These are phyloP conservation scores for Hippocampus comes DNA, from an alignment of 2,113 vertebrate genomes.

Conservation along the genomic window DNA sequence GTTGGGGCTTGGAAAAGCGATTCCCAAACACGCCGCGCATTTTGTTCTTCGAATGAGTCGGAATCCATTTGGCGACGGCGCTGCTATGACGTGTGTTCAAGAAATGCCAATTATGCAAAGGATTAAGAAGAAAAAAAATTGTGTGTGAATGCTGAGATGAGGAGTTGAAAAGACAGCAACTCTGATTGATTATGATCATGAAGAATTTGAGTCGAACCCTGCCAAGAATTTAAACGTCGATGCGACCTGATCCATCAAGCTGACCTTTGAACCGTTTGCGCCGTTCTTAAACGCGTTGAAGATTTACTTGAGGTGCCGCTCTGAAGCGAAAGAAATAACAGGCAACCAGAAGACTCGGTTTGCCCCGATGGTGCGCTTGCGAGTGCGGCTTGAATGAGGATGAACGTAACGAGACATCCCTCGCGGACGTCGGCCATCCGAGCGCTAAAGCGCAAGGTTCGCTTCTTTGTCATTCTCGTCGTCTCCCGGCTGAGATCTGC, in stretches of 20 bases:
- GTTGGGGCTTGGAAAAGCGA: not conserved
- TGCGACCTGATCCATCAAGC: too few relatives aligned
- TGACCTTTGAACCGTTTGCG: too few relatives aligned
- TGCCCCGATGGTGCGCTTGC: conserved; percentile 3
- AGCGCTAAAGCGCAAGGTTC: not conserved
- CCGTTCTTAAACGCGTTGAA: too few relatives aligned
- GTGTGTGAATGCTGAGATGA: not conserved
- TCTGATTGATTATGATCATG: too few relatives aligned
- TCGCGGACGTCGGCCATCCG: not conserved
- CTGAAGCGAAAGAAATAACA: not conserved
- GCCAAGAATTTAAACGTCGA: too few relatives aligned
- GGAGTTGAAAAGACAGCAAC: too few relatives aligned
- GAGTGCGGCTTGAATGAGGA: not conserved
- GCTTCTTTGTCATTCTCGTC: conserved; percentile 33
- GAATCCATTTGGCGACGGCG: not conserved
- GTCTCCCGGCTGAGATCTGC: conserved; percentile 11
- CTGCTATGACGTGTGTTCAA: not conserved
- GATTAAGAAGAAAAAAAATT: not conserved
- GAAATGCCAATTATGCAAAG: too few relatives aligned
- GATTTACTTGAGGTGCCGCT: too few relatives aligned
- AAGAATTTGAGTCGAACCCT: too few relatives aligned
- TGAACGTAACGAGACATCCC: not conserved
- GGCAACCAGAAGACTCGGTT: not conserved
- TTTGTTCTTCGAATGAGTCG: not conserved
- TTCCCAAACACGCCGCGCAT: too few relatives aligned